Percentiles rank a stretch among this genome's conserved stretches.
These are phyloP conservation scores for Sorex fumeus DNA, from an alignment of 2,113 vertebrate genomes.

Conservation along the genomic window DNA sequence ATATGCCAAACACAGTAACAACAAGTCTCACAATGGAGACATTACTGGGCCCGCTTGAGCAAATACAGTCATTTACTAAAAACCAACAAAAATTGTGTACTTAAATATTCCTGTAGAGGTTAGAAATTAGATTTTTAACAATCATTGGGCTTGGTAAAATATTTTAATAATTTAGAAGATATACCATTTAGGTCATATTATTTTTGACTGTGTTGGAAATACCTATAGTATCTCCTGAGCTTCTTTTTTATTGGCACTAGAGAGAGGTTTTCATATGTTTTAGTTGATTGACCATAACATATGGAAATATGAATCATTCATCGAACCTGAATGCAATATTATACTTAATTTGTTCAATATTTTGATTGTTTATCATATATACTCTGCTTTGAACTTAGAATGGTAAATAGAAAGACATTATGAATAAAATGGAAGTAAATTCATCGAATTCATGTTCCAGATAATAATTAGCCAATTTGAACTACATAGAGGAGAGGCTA, in stretches of 20 bases:
- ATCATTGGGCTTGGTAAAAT: constrained; percentile 26
- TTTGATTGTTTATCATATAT: neutral
- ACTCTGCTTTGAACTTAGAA: neutral
- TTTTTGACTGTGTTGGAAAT: constrained; percentile 38
- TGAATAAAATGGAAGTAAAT: constrained; percentile 16
- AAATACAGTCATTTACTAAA: too few species aligned
- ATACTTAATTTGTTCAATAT: constrained; percentile 49
- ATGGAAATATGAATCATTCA: neutral
- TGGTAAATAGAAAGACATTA: constrained; percentile 24
- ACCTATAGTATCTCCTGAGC: neutral
- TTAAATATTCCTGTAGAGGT: neutral
- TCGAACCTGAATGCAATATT: neutral
- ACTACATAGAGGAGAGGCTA: constrained; percentile 2
- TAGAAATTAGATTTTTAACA: constrained; percentile 45
- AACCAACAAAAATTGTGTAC: neutral
- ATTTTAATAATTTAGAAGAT: constrained; percentile 56
- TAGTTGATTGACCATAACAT: neutral
- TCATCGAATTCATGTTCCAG: constrained; percentile 13
- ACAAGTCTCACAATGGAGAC: too few species aligned
- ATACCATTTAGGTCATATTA: constrained; percentile 49
- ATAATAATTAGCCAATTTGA: neutral
- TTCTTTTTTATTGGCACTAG: constrained; percentile 5
- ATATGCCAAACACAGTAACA: too few species aligned
- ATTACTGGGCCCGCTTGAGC: too few species aligned
- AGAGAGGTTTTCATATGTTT: constrained; percentile 8